Evolutionary conservation across 2,797 vertebrate species (phyloP).

Genomic region (Danio albolineatus): DNA sequence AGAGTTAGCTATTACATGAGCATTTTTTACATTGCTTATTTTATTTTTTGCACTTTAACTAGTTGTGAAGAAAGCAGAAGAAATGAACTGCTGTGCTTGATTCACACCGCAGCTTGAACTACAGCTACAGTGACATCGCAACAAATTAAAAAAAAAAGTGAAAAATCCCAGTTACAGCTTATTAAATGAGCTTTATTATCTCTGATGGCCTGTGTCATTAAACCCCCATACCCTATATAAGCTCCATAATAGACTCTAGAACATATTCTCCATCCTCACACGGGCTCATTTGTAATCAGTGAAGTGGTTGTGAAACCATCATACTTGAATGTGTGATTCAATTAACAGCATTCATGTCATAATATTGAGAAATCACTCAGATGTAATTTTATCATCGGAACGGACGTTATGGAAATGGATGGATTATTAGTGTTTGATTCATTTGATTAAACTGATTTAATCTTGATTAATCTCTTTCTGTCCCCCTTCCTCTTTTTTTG

Average conservation of each 20-base stretch:
- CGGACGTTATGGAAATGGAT: slow-evolving; percentile 41
- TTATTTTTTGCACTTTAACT: too few relatives aligned
- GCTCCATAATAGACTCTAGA: slow-evolving; percentile 25
- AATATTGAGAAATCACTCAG: slow-evolving; percentile 31
- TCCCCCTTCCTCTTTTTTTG: slow-evolving; percentile 8
- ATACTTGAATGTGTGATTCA: slow-evolving; percentile 49
- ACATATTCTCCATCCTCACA: slow-evolving; percentile 38
- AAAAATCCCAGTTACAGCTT: slow-evolving; percentile 21
- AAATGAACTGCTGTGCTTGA: too few relatives aligned
- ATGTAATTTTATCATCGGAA: slow-evolving; percentile 30
- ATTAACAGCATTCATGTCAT: slow-evolving; percentile 34
- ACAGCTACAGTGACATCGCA: too few relatives aligned
- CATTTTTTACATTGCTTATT: too few relatives aligned
- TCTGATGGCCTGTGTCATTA: slow-evolving; percentile 43
- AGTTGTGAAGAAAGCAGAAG: too few relatives aligned
- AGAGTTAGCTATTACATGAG: too few relatives aligned
- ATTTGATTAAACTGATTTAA: slow-evolving; percentile 28
- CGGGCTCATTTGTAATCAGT: slow-evolving; percentile 51
- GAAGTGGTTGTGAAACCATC: slow-evolving; percentile 51
- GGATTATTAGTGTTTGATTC: slow-evolving; percentile 39
- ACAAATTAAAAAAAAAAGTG: not conserved
- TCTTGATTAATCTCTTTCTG: slow-evolving; percentile 48
- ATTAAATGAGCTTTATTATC: slow-evolving; percentile 53
- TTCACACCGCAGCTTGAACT: too few relatives aligned
- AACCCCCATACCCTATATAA: slow-evolving; percentile 25